phyloP scores from a whole-genome alignment of 2,113 vertebrate genomes.

The Nipponia nippon region DNA sequence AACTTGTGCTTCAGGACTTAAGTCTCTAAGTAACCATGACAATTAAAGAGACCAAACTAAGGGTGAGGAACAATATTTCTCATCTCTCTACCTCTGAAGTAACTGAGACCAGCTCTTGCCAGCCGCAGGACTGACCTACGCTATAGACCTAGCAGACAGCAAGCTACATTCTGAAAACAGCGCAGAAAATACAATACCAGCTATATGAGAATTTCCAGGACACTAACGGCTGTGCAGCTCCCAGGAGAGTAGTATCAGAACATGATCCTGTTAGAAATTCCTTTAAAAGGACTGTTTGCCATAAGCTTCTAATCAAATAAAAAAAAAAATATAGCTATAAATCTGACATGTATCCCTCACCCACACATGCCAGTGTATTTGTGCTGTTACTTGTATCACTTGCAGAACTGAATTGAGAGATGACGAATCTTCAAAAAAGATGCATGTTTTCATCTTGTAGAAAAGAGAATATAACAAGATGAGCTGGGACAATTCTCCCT shows the following conservation, averaged over 20 bases:
- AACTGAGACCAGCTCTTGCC: background rate
- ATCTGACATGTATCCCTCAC: background rate
- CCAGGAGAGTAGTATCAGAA: background rate
- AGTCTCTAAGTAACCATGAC: background rate
- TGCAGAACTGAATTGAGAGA: background rate
- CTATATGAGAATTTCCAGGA: background rate
- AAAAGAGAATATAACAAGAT: background rate
- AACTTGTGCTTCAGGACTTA: background rate
- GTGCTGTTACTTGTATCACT: background rate
- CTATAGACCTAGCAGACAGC: background rate
- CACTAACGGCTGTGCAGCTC: background rate
- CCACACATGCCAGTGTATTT: fast-evolving
- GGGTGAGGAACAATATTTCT: background rate
- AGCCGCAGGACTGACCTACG: background rate
- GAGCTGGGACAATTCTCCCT: background rate
- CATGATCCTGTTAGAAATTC: background rate
- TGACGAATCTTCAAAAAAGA: background rate
- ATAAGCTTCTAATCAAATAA: background rate
- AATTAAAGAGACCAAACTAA: background rate
- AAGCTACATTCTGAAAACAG: background rate
- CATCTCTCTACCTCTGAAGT: background rate
- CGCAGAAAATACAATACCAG: background rate
- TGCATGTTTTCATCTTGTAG: background rate
- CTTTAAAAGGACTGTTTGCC: background rate
- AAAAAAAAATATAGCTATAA: background rate